Evolutionary conservation across 2,888 invertebrate genomes (phyloP), one percentile per base, ranked within the genome.

Genomic region (Sinhomidia bicolor): DNA sequence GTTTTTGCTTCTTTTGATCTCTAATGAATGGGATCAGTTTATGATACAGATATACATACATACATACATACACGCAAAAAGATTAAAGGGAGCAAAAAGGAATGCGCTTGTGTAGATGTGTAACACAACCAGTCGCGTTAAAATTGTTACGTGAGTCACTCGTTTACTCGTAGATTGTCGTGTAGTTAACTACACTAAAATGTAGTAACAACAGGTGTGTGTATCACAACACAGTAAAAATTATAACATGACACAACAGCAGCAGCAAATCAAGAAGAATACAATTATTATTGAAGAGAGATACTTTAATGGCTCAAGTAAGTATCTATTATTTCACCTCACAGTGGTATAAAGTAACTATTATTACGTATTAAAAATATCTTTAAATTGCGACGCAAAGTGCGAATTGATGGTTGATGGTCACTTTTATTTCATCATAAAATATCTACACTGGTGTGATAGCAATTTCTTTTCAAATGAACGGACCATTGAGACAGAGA

Each of bases 11-110:
- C 29, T 62, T 60, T 62, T 76, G 29, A 47, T 51, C 51, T 51
- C 54, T 57, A 36, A 78, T 78, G 78, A 78, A 78, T 78, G 78
- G 57, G 78, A 51, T 78, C 23, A 78, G 54, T 29, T 78, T 78
- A 23, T 51, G 9, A 29, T 54, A 20, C n/a, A 44, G 7, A 44
- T 17, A 20, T 9, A 6, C n/a, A n/a, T n/a, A n/a, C n/a, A n/a
- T n/a, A n/a, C n/a, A n/a, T n/a, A n/a, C n/a, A 4, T 29, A 62
- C 9, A 36, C 9, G 36, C n/a, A 68, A 68, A 54, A 54, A 78
- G 54, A 78, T 78, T 78, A 78, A 78, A 78, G 78, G 51, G 78
- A 54, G 54, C 54, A 51, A 57, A 57, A 54, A 32, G 54, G 78
- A 78, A 78, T 78, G 78, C 9, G 26, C 32, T 78, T 78, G 29